phyloP scores from a whole-genome alignment of 2,797 vertebrate species.

The Alcedo quadribrachys region DNA sequence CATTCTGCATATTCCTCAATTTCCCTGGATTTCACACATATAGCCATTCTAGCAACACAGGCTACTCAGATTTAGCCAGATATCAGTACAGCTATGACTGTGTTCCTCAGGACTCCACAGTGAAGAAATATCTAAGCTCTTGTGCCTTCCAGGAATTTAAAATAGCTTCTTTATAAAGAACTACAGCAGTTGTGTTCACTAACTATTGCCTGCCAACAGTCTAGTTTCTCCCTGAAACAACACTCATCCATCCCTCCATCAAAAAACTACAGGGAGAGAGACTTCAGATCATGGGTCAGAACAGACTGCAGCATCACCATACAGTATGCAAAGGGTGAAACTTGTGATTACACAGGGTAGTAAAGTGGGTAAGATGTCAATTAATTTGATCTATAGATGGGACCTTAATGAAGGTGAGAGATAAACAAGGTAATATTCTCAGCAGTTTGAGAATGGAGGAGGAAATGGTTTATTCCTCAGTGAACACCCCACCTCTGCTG shows the following conservation, averaged over 20 bases:
- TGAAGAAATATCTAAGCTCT: neutral
- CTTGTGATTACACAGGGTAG: neutral
- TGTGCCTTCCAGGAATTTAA: neutral
- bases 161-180: neutral
- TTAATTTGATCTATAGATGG: neutral
- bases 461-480: constrained; percentile 1
- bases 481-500: constrained; percentile 26
- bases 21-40: neutral
- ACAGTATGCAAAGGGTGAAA: neutral
- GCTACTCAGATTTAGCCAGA: neutral
- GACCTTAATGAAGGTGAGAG: neutral
- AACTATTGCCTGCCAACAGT: neutral
- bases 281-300: neutral
- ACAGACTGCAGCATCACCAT: neutral
- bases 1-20: neutral
- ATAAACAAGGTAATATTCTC: neutral
- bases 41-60: neutral
- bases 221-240: neutral
- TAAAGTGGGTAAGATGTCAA: neutral
- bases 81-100: neutral
- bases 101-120: neutral
- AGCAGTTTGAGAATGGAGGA: neutral
- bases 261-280: neutral
- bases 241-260: neutral
- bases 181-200: neutral